Base-by-base conservation (phyloP, 2,888 invertebrate species). In the Abrostola triplasia region DNA sequence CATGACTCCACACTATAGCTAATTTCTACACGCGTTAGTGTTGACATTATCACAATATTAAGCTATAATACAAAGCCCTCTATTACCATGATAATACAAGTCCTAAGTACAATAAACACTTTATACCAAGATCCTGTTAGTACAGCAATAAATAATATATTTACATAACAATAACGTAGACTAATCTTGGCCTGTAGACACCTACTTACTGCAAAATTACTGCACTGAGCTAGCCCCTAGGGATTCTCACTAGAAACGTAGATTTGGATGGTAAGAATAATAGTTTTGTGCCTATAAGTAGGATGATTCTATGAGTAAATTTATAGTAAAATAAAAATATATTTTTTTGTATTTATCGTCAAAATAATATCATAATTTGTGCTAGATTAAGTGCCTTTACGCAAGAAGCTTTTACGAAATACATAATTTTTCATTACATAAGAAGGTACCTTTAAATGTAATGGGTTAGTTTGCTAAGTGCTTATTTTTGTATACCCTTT, bases 101-200 rank as follows among this genome's bases (percentile, higher is more conserved):
- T 53, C n/a, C 36, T 13, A 37, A 66, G 61, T 50, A 38, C 59
- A 55, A 36, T 64, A 41, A 62, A 51, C 44, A 47, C 67, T 37
- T 54, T 61, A 67, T 42, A 42, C 41, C 24, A 62, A 57, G 59
- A 56, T 44, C 74, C 71, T 74, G 71, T 73, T 73, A 42, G 38
- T 37, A 0, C 2, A 58, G 70, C 53, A 71, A 76, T 85, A 81
- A 82, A 85, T 85, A 76, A 83, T 77, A 80, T 77, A 89, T 91
- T 90, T 86, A 76, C 91, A 91, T 89, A 87, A 91, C 90, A 90
- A 88, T 90, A 80, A 80, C 73, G 69, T 63, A 68, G 64, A 80
- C 82, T 87, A 85, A 88, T 89, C 85, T 85, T 76, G 70, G 81
- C 73, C 77, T 83, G 86, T 88, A 83, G 84, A 81, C 87, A 85